A percentile compares a stretch with the other conserved stretches of the same genome.
Evolutionary conservation across 2,113 vertebrate species (phyloP).

Genomic region (Catharus fuscescens): DNA sequence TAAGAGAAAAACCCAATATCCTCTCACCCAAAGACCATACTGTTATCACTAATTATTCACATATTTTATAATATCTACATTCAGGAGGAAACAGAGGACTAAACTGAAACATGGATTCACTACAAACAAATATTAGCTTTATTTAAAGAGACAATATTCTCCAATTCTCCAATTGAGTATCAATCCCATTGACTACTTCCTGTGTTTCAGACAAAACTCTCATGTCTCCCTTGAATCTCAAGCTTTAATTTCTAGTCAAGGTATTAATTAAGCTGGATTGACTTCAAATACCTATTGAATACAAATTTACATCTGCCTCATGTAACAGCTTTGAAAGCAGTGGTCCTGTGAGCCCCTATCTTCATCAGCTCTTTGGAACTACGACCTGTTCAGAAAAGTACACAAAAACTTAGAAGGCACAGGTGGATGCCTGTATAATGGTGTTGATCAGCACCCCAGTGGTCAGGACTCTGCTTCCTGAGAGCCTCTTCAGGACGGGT

Average conservation of each 20-base stretch:
- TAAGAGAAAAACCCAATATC: background rate
- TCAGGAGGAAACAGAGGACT: background rate
- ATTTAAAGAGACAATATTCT: background rate
- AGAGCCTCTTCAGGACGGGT: background rate
- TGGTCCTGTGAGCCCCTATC: background rate
- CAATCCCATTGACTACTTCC: background rate
- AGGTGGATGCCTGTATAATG: background rate
- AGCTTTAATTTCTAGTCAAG: background rate
- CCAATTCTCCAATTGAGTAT: background rate
- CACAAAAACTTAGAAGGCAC: background rate
- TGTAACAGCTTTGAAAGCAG: background rate
- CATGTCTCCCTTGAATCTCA: background rate
- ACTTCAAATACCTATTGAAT: background rate
- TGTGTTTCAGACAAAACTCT: background rate
- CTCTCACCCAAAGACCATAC: background rate
- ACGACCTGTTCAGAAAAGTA: background rate
- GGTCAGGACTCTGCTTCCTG: background rate
- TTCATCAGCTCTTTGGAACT: background rate
- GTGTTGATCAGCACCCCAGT: background rate
- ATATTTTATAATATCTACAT: background rate
- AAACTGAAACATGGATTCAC: background rate
- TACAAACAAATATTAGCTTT: background rate
- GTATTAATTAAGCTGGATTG: background rate
- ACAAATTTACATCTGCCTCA: background rate
- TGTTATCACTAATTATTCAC: background rate